These are phyloP conservation scores for Phorcus lineatus DNA, from an alignment of 2,888 invertebrate genomes.

Conservation along the genomic window DNA sequence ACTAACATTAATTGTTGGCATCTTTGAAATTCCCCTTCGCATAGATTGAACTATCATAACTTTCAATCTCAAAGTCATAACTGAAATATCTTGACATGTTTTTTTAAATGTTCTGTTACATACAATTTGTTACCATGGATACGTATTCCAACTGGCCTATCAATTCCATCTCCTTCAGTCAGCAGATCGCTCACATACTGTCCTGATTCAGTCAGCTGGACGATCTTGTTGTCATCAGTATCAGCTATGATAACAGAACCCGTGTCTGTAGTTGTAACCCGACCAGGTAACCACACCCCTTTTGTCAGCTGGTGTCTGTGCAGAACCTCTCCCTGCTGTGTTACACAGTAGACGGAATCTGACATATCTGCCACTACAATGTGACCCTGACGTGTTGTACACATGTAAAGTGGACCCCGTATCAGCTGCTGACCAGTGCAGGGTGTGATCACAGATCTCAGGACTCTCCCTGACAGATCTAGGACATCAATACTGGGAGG, in stretches of 20 bases:
- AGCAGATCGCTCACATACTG: neutral
- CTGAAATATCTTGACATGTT: too few relatives aligned
- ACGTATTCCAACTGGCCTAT: too few relatives aligned
- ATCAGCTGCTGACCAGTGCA: neutral
- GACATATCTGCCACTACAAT: neutral
- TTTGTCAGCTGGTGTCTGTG: neutral
- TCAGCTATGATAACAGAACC: neutral
- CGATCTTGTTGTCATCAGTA: neutral
- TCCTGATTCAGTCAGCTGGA: neutral
- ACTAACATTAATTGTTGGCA: too few relatives aligned
- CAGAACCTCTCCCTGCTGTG: neutral
- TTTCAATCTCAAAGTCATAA: too few relatives aligned
- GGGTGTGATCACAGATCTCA: neutral
- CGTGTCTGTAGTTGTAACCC: neutral
- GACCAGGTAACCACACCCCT: neutral
- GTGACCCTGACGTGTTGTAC: neutral
- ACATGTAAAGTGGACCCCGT: neutral
- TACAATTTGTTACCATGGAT: too few relatives aligned
- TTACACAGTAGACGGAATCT: neutral
- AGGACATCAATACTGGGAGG: neutral
- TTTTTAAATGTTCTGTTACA: too few relatives aligned
- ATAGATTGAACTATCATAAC: too few relatives aligned
- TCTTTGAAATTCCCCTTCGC: too few relatives aligned
- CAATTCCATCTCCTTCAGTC: neutral
- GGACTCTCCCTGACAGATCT: neutral